A percentile compares a stretch with the other conserved stretches of the same genome.
Evolutionary conservation across 2,113 vertebrate genomes (phyloP).

Genomic region (Peromyscus maniculatus): DNA sequence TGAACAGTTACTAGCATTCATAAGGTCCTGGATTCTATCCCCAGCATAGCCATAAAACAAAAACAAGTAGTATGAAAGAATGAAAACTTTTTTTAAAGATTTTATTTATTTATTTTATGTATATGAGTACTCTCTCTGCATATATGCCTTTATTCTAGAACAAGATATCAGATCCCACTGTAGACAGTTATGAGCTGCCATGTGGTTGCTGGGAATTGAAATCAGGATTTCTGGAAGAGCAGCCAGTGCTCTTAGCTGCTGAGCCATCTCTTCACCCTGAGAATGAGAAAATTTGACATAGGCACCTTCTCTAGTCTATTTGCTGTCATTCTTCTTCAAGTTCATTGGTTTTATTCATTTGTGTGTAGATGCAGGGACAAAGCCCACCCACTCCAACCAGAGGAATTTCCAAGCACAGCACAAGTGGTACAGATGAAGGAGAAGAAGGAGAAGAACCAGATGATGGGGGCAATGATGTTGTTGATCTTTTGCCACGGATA

Average conservation of each 20-base stretch:
- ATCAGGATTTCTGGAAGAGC: background rate
- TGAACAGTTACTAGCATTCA: background rate
- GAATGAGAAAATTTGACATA: background rate
- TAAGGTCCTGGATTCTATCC: background rate
- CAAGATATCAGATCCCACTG: background rate
- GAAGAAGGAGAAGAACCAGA: conserved; percentile 93
- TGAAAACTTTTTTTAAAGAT: background rate
- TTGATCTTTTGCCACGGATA: conserved; percentile 95
- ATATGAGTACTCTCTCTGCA: background rate
- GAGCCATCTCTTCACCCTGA: background rate
- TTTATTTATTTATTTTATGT: background rate
- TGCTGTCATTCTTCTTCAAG: background rate
- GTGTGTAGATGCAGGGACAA: conserved; percentile 95
- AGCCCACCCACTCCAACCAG: conserved; percentile 91
- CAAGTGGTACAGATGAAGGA: conserved; percentile 88
- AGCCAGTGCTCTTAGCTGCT: background rate
- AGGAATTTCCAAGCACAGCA: conserved; percentile 87
- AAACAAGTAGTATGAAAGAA: background rate
- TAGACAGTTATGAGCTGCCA: background rate
- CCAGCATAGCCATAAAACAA: background rate
- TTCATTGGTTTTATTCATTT: conserved; percentile 51
- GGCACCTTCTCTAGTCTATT: conserved; percentile 5
- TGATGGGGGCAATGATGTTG: conserved; percentile 91
- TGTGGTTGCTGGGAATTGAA: background rate
- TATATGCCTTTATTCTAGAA: background rate